Conservation (phyloP, 2,113 vertebrate species). For the Myanophis thanlyinensis region DNA sequence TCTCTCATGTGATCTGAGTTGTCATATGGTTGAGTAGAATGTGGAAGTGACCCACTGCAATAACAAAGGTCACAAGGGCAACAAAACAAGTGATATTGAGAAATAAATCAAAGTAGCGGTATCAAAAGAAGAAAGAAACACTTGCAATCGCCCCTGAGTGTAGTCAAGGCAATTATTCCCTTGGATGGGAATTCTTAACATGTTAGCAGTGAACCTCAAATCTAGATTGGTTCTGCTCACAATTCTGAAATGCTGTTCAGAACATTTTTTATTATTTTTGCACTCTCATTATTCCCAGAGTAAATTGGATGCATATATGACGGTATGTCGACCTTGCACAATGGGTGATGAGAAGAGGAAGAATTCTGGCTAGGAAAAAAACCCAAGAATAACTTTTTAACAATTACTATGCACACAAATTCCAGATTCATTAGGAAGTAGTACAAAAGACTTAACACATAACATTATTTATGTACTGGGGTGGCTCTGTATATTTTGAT, state of each 20-base stretch:
- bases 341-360: not conserved
- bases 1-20: not conserved
- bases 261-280: not conserved
- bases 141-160: slow-evolving; percentile 47
- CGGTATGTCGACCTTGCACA: not conserved
- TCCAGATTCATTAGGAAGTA: not conserved
- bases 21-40: not conserved
- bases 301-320: slow-evolving; percentile 8
- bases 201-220: slow-evolving; percentile 45
- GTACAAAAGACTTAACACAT: not conserved
- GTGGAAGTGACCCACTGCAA: slow-evolving; percentile 40
- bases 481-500: not conserved
- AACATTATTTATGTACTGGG: not conserved
- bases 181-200: slow-evolving; percentile 55
- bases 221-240: not conserved
- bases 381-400: not conserved
- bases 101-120: slow-evolving; percentile 52
- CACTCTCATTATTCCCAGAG: slow-evolving; percentile 12
- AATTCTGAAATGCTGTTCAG: not conserved
- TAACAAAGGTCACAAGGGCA: slow-evolving; percentile 31
- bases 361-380: not conserved
- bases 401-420: not conserved
- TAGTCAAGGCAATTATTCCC: slow-evolving; percentile 64
- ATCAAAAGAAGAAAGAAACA: slow-evolving; percentile 52
- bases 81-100: slow-evolving; percentile 31